Evolutionary conservation across 2,888 invertebrate species (phyloP).

Genomic region (Agrotis segetum): DNA sequence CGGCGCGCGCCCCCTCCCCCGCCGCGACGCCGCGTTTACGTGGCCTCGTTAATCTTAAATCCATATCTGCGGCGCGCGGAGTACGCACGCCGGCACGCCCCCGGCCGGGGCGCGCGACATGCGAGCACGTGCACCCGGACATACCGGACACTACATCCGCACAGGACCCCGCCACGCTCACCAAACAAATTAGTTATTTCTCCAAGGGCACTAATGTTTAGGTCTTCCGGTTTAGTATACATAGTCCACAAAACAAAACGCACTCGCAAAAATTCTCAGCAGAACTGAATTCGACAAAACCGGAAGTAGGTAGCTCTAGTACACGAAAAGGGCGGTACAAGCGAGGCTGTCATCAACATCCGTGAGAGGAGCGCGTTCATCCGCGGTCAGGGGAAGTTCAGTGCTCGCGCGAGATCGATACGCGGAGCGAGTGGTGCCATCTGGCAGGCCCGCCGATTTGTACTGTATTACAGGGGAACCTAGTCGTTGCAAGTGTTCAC

Average conservation of each 20-base stretch:
- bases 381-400: constrained; percentile 41
- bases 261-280: constrained; percentile 34
- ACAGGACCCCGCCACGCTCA: constrained; percentile 31
- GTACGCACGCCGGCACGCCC: constrained; percentile 75
- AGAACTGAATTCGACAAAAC: constrained; percentile 26
- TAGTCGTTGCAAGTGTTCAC: not conserved
- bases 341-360: constrained; percentile 54
- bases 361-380: constrained; percentile 45
- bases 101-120: constrained; percentile 62
- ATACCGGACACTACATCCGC: constrained; percentile 30
- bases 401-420: constrained; percentile 52
- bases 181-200: constrained; percentile 3
- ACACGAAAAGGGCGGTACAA: constrained; percentile 58
- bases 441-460: constrained; percentile 23
- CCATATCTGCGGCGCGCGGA: constrained; percentile 83
- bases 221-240: constrained; percentile 34
- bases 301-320: constrained; percentile 42
- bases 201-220: constrained; percentile 1
- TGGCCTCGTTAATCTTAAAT: constrained; percentile 88
- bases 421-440: constrained; percentile 52
- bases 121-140: constrained; percentile 50
- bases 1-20: constrained; percentile 92
- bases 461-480: not conserved
- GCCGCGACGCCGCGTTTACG: constrained; percentile 75
- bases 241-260: constrained; percentile 40